These are phyloP conservation scores for Dendrolimus pini DNA, from an alignment of 2,888 invertebrate species.

Conservation along the genomic window DNA sequence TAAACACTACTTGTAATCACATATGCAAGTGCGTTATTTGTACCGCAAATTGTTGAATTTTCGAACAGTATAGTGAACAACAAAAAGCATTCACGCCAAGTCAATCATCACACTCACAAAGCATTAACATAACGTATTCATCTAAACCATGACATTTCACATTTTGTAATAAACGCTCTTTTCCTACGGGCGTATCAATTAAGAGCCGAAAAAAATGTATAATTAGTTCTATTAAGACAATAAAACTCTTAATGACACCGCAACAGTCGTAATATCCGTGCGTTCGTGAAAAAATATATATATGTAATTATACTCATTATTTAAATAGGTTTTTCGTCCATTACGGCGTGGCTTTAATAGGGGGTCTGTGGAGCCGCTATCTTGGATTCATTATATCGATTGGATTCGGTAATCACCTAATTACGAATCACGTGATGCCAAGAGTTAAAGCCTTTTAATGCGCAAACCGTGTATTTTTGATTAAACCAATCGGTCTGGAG, in stretches of 20 bases:
- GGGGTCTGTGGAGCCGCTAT: conserved; percentile 62
- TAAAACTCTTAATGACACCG: conserved; percentile 76
- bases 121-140: conserved; percentile 73
- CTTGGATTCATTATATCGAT: conserved; percentile 74
- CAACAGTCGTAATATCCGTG: conserved; percentile 71
- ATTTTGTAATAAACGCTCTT: conserved; percentile 73
- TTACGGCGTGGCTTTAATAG: conserved; percentile 66
- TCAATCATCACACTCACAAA: conserved; percentile 20
- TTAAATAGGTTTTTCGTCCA: conserved; percentile 72
- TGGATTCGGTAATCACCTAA: conserved; percentile 75
- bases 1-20: too few relatives aligned
- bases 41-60: background rate
- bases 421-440: conserved; percentile 64
- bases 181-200: conserved; percentile 70
- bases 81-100: background rate
- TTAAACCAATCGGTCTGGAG: conserved; percentile 50
- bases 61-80: background rate
- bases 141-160: conserved; percentile 75
- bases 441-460: conserved; percentile 66
- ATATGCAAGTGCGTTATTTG: too few relatives aligned
- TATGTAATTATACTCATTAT: conserved; percentile 76
- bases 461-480: conserved; percentile 69
- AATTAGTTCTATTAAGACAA: conserved; percentile 76
- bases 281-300: conserved; percentile 67
- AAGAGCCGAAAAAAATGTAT: conserved; percentile 74